Evolutionary conservation across 2,113 vertebrate genomes (phyloP), one percentile per base, ranked within the genome.

Genomic region (Hirundichthys speculiger): DNA sequence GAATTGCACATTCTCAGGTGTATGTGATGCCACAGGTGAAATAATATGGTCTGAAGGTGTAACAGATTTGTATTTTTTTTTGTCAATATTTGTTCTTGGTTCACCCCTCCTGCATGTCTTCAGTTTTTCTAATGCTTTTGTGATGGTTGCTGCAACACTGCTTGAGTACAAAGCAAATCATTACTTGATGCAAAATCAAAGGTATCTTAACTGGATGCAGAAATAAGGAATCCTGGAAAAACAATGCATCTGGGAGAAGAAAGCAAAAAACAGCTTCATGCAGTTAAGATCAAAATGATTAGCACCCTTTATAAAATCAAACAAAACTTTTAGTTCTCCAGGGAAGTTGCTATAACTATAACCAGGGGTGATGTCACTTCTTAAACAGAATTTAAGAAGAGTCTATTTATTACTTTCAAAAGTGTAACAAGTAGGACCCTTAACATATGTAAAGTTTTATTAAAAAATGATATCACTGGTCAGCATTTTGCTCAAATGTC

Each of bases 21-120:
- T 53, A 57, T 47, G 40, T 73, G 60, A 49, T 41, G 70, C 47
- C 69, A 47, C 81, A 82, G 79, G 71, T 86, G 68, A 58, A 52
- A 39, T 74, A 41, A 69, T 54, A 24, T 18, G 19, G 34, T 64
- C 49, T 19, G 55, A 65, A 62, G 63, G 61, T 66, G 75, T 57
- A 16, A 18, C 18, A 39, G 16, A 27, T 30, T 48, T 14, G 27
- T 2, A 1, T 45, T 56, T 52, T 54, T 55, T 71, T 19, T n/a
- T 14, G n/a, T n/a, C n/a, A n/a, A n/a, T n/a, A n/a, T 6, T 21
- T 51, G 41, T 24, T 42, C 12, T 13, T n/a, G 8, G 27, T 30
- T 43, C 21, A 43, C 49, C 64, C 50, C 59, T 66, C 39, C 52
- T 16, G 50, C 2, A 30, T 15, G 18, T 67, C 2, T 11, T 47